These are phyloP conservation scores for human DNA, from an alignment of 2,113 vertebrate species.

Conservation along the genomic window DNA sequence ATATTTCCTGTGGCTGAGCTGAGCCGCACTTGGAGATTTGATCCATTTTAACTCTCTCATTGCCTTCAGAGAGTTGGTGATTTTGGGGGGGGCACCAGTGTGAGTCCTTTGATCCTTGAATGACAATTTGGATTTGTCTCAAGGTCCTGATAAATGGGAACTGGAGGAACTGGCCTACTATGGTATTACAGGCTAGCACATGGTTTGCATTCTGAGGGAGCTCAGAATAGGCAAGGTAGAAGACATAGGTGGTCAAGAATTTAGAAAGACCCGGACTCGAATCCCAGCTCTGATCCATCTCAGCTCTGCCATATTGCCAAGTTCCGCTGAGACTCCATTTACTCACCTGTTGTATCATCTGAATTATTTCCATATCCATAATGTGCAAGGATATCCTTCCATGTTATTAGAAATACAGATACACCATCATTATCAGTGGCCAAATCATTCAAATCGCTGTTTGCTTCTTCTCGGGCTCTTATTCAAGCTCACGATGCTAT, in stretches of 20 bases:
- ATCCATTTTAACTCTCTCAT: neutral
- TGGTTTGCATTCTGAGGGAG: neutral
- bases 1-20: neutral
- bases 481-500: neutral
- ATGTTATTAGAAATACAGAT: neutral
- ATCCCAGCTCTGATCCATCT: neutral
- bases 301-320: neutral
- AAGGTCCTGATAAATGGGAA: neutral
- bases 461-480: neutral
- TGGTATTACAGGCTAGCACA: too few species aligned
- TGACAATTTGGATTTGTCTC: neutral
- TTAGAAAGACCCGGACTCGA: neutral
- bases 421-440: neutral
- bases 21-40: neutral
- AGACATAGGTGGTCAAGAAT: accelerated
- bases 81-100: neutral
- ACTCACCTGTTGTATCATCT: neutral
- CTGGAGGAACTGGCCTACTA: neutral
- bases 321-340: neutral
- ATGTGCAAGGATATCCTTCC: neutral
- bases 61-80: neutral
- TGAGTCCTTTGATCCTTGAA: neutral
- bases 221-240: neutral
- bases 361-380: neutral
- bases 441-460: neutral